Conservation (phyloP, 2,888 invertebrate genomes). For the Cinara cedri region DNA sequence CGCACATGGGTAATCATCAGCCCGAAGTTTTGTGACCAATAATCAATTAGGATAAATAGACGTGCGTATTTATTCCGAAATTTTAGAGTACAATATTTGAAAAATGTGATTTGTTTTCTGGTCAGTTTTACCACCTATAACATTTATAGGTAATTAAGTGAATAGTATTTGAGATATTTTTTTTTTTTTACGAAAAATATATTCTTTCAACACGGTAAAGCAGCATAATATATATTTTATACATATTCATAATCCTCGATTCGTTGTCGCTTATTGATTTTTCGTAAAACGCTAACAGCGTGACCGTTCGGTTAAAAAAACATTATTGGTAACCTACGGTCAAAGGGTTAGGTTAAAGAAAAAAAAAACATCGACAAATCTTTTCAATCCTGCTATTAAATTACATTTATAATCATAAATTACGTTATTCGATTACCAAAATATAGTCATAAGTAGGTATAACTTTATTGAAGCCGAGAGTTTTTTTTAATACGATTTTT, state of each 20-base stretch:
- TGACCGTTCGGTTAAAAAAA: neutral
- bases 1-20: conserved; percentile 50
- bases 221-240: conserved; percentile 7
- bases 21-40: conserved; percentile 52
- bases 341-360: too few species aligned
- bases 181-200: conserved; percentile 12
- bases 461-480: too few species aligned
- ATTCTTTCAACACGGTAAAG: conserved; percentile 16
- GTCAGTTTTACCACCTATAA: conserved; percentile 16
- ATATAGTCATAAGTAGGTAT: too few species aligned
- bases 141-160: too few species aligned
- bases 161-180: too few species aligned
- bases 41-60: conserved; percentile 42
- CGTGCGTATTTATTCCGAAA: conserved; percentile 16
- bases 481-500: too few species aligned
- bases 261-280: conserved; percentile 17
- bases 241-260: neutral
- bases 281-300: neutral
- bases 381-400: too few species aligned
- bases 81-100: conserved; percentile 46
- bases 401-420: too few species aligned
- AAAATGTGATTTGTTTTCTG: conserved; percentile 51
- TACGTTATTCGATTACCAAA: too few species aligned
- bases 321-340: too few species aligned
- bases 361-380: too few species aligned